phyloP scores from a whole-genome alignment of 2,113 vertebrate species.

The Hyla sarda region DNA sequence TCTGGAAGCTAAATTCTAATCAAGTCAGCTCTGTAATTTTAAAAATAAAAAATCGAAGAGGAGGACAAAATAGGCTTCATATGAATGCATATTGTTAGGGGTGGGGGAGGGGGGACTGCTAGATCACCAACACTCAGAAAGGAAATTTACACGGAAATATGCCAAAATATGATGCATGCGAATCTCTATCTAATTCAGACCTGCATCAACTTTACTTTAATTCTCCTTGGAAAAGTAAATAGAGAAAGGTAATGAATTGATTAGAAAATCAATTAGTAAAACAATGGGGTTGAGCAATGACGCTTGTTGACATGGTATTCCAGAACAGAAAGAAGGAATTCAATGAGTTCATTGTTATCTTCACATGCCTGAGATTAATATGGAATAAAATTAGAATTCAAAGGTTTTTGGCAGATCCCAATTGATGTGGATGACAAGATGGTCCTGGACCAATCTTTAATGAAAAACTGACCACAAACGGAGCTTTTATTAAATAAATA shows the following conservation, averaged over 20 bases:
- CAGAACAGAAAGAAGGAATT: not conserved
- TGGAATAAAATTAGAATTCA: not conserved
- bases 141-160: not conserved
- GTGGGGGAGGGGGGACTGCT: not conserved
- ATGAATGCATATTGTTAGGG: conserved; percentile 32
- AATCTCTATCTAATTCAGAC: not conserved
- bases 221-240: not conserved
- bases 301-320: not conserved
- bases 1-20: conserved; percentile 28
- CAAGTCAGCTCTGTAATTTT: conserved; percentile 26
- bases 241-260: not conserved
- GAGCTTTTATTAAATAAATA: not conserved
- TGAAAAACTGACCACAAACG: not conserved
- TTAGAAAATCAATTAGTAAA: not conserved
- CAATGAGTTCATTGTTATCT: not conserved
- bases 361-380: not conserved
- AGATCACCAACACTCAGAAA: not conserved
- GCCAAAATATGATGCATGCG: not conserved
- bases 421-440: not conserved
- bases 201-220: not conserved
- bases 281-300: not conserved
- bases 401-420: not conserved
- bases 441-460: not conserved
- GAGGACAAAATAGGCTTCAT: conserved; percentile 26
- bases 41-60: conserved; percentile 41